Base-by-base conservation (phyloP, 1,140 invertebrate species). In the Agraylea sexmaculata region DNA sequence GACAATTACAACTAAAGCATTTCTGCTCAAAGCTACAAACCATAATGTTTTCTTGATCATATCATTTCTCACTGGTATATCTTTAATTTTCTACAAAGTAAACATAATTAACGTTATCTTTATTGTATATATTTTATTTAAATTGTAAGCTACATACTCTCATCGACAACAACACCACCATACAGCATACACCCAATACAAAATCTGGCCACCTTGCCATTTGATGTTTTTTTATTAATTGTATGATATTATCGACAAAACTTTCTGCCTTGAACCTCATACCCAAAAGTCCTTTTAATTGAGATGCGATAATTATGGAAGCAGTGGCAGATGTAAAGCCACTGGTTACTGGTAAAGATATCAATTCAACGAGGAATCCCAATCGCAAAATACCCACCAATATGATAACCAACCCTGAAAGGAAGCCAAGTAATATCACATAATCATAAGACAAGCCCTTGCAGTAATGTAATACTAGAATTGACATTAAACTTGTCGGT, bases 251-350 rank as follows among this genome's bases (percentile, higher is more conserved):
- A 49, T 80, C 70, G 22, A 70, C 19, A 41, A 77, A 66, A 53
- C 74, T 73, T 52, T 75, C 57, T 18, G 76, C 68, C 45, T 72
- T 62, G 52, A 82, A 73, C 49, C 62, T 71, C 4, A 93, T 55
- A 0, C 88, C 88, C 8, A 91, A 62, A 6, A 92, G 58, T 10
- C 78, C 77, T 64, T 88, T 94, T 3, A 95, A 52, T 64, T 97
- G 92, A 1, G 87, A 77, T n/a, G 77, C 70, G 19, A 85, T 78
- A 45, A 96, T 93, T 22, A 91, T 92, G 12, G 95, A 68, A 0
- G 91, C 86, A 4, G 88, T 91, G 0, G 88, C 90, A 4, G 88
- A 87, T 2, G 88, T 94, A 55, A 96, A 96, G 8, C 87, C 88
- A 46, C 81, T 87, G 20, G 88, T 89, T 5, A 95, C 88, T 5